phyloP scores from a whole-genome alignment of 2,888 invertebrate genomes.

The Tetanocera ferruginea region DNA sequence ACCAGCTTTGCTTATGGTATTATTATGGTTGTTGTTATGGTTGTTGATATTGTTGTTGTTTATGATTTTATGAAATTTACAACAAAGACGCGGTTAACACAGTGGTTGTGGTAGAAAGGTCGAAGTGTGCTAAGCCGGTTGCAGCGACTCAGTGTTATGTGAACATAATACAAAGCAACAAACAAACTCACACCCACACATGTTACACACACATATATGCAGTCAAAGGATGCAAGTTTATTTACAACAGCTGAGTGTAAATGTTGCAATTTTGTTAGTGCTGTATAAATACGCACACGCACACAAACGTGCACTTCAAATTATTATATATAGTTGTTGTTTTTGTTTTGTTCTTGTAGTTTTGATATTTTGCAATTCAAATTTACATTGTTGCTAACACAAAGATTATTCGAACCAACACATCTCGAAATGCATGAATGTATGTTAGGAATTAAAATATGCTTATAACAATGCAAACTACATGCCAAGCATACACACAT shows the following conservation, averaged over 20 bases:
- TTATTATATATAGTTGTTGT: neutral
- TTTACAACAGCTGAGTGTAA: neutral
- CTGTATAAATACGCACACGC: neutral
- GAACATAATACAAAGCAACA: neutral
- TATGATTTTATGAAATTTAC: slow-evolving; percentile 22
- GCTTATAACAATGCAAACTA: neutral
- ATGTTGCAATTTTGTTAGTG: slow-evolving; percentile 3
- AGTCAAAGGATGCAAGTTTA: neutral
- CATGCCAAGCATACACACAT: neutral
- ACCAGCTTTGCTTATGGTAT: slow-evolving; percentile 16
- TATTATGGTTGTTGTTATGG: slow-evolving; percentile 9
- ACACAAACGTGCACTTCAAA: neutral
- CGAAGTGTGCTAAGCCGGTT: neutral
- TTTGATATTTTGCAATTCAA: slow-evolving; percentile 22
- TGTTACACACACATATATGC: neutral
- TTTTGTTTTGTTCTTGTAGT: neutral
- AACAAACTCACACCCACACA: neutral
- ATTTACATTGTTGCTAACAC: slow-evolving; percentile 17
- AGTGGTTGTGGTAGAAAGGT: neutral
- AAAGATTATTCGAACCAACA: slow-evolving; percentile 19
- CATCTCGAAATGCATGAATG: neutral
- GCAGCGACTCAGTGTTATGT: neutral
- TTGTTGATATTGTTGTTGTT: slow-evolving; percentile 10
- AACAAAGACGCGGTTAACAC: neutral
- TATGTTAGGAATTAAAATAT: neutral